Evolutionary conservation across 2,113 vertebrate genomes (phyloP), one percentile per base, ranked within the genome.

Genomic region (Mustela nigripes): DNA sequence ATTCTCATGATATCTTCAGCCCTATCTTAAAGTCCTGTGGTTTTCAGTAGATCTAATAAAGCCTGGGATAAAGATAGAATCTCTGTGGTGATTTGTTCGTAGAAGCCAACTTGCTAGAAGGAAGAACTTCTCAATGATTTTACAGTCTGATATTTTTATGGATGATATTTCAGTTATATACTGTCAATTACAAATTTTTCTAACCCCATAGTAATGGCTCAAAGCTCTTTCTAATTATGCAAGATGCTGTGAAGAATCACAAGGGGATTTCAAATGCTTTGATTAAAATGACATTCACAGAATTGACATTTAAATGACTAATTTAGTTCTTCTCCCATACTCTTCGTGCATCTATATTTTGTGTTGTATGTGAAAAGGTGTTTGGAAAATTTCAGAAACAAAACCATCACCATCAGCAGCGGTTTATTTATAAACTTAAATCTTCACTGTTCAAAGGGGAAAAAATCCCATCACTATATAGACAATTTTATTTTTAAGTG

Each of bases 251-350:
- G 56, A 79, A 93, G 92, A 93, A 92, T 92, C 84, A 83, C 82
- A 90, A 80, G 74, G 60, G 56, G 22, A 92, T 95, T 98, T 97
- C 78, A 85, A 95, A 56, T 73, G 48, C 89, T 95, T 97, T 96
- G 94, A 95, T 96, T 96, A 94, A 95, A 95, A 92, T 96, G 89
- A 93, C 95, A 94, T 97, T 96, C 56, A 96, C 86, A 95, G 86
- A 89, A 93, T 19, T 97, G 95, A 96, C 92, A 97, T 97, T 97
- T 97, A 96, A 92, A 85, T 85, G 71, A 90, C 50, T 89, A 82
- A 84, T 91, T 95, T 91, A 53, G 91, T 73, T 96, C 94, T 45
- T 89, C 88, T 96, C 94, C 50, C 79, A 79, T 33, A 48, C 60
- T 69, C 7, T 87, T 92, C 89, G 18, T 85, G 95, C 56, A 95